Percentiles rank a stretch among this genome's conserved stretches.
Conservation (phyloP, 2,113 vertebrate genomes). For the Zeus faber region DNA sequence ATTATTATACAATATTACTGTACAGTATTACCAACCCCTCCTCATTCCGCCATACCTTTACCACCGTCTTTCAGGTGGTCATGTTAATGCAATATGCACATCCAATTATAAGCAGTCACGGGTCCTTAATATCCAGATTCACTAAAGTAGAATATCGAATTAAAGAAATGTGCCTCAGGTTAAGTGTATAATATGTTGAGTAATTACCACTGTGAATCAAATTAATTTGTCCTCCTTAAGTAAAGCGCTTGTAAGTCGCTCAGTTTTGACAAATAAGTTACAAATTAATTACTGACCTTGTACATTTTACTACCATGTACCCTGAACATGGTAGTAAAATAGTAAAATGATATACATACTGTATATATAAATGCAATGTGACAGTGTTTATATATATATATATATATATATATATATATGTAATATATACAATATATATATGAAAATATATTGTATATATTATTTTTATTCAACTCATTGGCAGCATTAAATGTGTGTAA, state of each 20-base stretch:
- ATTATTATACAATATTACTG: no score
- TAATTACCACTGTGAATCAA: slow-evolving; percentile 20
- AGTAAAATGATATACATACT: not conserved
- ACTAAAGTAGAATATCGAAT: slow-evolving; percentile 10
- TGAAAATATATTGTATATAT: not conserved
- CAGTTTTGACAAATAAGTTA: no score
- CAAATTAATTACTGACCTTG: slow-evolving; percentile 8
- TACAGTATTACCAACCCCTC: no score
- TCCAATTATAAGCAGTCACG: not conserved
- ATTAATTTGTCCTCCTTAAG: slow-evolving; percentile 18
- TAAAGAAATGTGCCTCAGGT: slow-evolving; percentile 10
- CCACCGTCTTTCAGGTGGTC: no score
- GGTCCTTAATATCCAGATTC: not conserved
- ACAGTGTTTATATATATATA: not conserved
- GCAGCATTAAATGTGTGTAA: no score
- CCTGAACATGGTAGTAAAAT: not conserved
- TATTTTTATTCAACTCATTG: not conserved
- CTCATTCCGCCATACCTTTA: no score
- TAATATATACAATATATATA: not conserved
- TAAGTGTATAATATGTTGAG: slow-evolving; percentile 3
- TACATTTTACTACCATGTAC: no score
- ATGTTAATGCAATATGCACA: no score
- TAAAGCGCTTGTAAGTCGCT: slow-evolving; percentile 15
- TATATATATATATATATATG: not conserved
- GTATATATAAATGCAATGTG: not conserved